These are phyloP conservation scores for Drosophila lacteicornis DNA, from an alignment of 1,140 invertebrate species.

Conservation along the genomic window DNA sequence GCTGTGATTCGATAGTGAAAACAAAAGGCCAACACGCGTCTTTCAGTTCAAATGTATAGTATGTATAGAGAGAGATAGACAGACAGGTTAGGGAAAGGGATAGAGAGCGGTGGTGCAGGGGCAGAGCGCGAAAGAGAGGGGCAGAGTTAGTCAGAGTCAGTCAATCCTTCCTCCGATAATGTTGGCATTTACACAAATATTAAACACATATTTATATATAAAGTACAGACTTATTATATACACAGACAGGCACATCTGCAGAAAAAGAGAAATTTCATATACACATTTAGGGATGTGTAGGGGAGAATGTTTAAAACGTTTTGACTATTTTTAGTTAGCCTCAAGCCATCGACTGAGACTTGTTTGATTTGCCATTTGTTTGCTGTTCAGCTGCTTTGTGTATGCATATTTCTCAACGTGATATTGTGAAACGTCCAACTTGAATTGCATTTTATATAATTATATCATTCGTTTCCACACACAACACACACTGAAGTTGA, in stretches of 20 bases:
- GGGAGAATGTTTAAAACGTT: conserved; percentile 37
- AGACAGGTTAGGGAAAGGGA: conserved; percentile 28
- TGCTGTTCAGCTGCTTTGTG: conserved; percentile 60
- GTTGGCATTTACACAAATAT: conserved; percentile 79
- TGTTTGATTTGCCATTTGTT: conserved; percentile 66
- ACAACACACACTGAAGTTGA: conserved; percentile 52
- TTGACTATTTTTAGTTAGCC: conserved; percentile 77
- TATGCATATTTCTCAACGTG: conserved; percentile 75
- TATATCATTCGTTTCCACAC: conserved; percentile 41
- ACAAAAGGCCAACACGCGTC: conserved; percentile 77
- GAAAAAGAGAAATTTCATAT: conserved; percentile 46
- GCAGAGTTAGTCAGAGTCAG: conserved; percentile 64
- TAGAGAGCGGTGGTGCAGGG: conserved; percentile 15
- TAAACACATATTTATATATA: conserved; percentile 47
- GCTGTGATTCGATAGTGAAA: conserved; percentile 84
- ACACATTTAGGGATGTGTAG: conserved; percentile 38
- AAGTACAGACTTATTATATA: conserved; percentile 31
- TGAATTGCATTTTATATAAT: conserved; percentile 74
- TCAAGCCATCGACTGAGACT: conserved; percentile 36
- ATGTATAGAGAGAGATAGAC: conserved; percentile 64
- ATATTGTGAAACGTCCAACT: conserved; percentile 80
- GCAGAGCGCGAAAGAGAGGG: conserved; percentile 11
- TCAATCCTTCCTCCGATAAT: conserved; percentile 83
- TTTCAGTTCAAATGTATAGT: conserved; percentile 85
- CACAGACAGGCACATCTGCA: conserved; percentile 9